Evolutionary conservation across 2,113 vertebrate species (phyloP).

Genomic region (Callospermophilus lateralis): DNA sequence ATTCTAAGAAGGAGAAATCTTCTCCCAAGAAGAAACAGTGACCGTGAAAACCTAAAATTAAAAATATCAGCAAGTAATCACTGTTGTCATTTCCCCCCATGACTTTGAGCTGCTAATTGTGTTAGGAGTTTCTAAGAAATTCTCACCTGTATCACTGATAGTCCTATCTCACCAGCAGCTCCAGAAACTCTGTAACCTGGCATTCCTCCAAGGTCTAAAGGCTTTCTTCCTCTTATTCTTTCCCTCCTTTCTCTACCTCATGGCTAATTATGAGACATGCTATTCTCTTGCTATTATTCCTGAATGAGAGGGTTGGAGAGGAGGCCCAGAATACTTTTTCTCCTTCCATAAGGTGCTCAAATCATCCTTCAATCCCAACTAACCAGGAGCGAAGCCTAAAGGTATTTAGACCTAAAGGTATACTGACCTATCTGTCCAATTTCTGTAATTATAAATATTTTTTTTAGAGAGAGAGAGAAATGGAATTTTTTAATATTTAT

Average conservation of each 20-base stretch:
- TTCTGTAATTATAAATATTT: not conserved
- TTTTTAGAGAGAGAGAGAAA: no score
- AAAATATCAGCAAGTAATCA: not conserved
- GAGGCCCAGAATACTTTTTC: not conserved
- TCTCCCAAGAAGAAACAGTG: conserved; percentile 34
- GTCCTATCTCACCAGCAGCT: not conserved
- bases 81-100: not conserved
- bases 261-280: not conserved
- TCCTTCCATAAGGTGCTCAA: not conserved
- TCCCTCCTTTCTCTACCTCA: not conserved
- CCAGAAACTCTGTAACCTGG: not conserved
- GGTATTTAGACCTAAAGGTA: not conserved
- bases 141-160: not conserved
- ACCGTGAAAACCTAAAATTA: not conserved
- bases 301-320: not conserved
- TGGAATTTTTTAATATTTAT: no score
- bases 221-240: not conserved
- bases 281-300: not conserved
- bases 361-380: not conserved
- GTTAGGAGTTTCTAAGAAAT: not conserved
- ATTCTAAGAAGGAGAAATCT: not conserved
- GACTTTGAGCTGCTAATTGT: not conserved
- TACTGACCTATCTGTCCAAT: not conserved
- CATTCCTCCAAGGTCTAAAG: not conserved
- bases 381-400: not conserved